phyloP scores from a whole-genome alignment of 2,888 invertebrate genomes.

The Seira musarum region DNA sequence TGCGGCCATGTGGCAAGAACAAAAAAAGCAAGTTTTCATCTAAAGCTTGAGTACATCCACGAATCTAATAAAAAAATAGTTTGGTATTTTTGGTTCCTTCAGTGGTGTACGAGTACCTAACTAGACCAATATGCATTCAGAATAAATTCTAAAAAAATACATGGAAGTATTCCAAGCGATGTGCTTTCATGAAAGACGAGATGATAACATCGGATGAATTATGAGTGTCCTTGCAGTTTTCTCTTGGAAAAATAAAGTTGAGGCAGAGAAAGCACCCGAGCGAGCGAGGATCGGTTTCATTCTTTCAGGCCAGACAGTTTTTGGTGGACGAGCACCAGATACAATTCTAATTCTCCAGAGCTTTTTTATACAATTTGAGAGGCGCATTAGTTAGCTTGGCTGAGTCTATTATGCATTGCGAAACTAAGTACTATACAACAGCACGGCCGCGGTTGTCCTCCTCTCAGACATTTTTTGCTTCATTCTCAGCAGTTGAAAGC shows the following conservation, averaged over 20 bases:
- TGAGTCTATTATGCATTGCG: too few relatives aligned
- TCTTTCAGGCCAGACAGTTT: too few relatives aligned
- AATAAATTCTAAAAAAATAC: not conserved
- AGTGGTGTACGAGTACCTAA: not conserved
- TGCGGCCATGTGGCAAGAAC: conserved; percentile 2
- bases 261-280: too few relatives aligned
- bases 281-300: too few relatives aligned
- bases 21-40: not conserved
- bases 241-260: not conserved
- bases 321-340: too few relatives aligned
- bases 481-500: not conserved
- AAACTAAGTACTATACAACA: too few relatives aligned
- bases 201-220: conserved; percentile 9
- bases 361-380: too few relatives aligned
- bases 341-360: too few relatives aligned
- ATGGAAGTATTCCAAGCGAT: conserved; percentile 2
- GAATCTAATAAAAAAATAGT: not conserved
- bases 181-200: not conserved
- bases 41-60: not conserved
- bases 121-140: not conserved
- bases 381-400: too few relatives aligned
- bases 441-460: not conserved
- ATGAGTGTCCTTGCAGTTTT: conserved; percentile 7
- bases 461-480: not conserved
- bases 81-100: not conserved